phyloP scores from a whole-genome alignment of 2,888 invertebrate genomes.

The Pseudococcus viburni region DNA sequence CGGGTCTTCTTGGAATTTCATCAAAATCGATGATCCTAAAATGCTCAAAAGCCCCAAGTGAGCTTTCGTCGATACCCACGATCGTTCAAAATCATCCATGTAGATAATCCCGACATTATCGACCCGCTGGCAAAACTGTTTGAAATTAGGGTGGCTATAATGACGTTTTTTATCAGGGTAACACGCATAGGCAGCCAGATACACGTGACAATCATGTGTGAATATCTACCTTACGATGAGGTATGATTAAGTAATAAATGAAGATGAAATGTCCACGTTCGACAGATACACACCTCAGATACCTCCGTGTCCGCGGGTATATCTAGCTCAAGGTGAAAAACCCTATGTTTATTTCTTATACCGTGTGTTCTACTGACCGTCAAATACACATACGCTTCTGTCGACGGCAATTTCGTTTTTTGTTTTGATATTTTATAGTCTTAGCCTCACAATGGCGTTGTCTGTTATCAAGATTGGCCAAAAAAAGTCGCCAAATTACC shows the following conservation, averaged over 20 bases:
- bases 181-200: neutral
- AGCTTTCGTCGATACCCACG: no score
- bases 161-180: neutral
- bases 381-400: neutral
- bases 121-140: neutral
- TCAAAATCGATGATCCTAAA: no score
- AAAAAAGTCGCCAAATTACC: neutral
- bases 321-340: slow-evolving; percentile 6
- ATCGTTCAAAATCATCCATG: no score
- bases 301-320: neutral
- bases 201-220: slow-evolving; percentile 14
- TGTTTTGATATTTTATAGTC: neutral
- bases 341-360: neutral
- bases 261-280: slow-evolving; percentile 14
- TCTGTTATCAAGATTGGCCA: neutral
- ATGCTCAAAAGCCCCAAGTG: no score
- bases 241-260: neutral
- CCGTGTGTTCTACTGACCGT: neutral
- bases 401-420: neutral
- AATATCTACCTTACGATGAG: neutral
- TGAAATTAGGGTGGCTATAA: neutral
- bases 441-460: neutral
- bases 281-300: neutral
- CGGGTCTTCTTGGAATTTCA: no score
- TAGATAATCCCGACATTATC: no score